Evolutionary conservation across 2,113 vertebrate species (phyloP).

Genomic region (Perca flavescens): DNA sequence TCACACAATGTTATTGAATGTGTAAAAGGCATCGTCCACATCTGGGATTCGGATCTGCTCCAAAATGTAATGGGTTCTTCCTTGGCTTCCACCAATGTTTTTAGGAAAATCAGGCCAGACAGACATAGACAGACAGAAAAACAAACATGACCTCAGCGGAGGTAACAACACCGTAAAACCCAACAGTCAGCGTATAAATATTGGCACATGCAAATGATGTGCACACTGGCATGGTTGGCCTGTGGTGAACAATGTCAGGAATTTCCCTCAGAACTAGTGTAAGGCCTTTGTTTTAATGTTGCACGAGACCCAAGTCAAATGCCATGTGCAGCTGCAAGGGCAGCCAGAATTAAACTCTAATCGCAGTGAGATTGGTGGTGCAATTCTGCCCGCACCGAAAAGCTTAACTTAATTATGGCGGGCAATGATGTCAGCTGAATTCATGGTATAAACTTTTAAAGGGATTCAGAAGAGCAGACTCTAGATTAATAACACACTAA

Average conservation of each 20-base stretch:
- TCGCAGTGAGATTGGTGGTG: constrained; percentile 37
- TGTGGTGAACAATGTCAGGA: background rate
- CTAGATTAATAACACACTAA: constrained; percentile 54
- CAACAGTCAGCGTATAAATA: background rate
- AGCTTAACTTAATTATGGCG: constrained; percentile 35
- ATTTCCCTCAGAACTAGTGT: background rate
- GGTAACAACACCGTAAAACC: no score
- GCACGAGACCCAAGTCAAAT: constrained; percentile 2
- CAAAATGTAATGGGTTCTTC: no score
- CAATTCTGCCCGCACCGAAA: constrained; percentile 35
- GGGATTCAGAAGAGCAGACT: constrained; percentile 48
- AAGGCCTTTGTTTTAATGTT: constrained; percentile 30
- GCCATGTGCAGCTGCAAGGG: constrained; percentile 3
- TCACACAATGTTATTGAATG: no score
- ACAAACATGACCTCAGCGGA: no score
- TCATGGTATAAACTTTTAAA: constrained; percentile 60
- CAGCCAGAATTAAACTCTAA: constrained; percentile 52
- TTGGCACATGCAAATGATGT: background rate
- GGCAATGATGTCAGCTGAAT: constrained; percentile 25
- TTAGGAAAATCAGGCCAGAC: no score
- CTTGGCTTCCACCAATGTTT: no score
- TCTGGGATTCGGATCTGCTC: no score
- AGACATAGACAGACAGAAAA: no score
- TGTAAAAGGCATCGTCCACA: no score
- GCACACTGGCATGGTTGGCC: background rate